Percentiles rank a stretch among this genome's conserved stretches.
phyloP scores from a whole-genome alignment of 2,888 invertebrate genomes.

The Mesorhabditis belari region DNA sequence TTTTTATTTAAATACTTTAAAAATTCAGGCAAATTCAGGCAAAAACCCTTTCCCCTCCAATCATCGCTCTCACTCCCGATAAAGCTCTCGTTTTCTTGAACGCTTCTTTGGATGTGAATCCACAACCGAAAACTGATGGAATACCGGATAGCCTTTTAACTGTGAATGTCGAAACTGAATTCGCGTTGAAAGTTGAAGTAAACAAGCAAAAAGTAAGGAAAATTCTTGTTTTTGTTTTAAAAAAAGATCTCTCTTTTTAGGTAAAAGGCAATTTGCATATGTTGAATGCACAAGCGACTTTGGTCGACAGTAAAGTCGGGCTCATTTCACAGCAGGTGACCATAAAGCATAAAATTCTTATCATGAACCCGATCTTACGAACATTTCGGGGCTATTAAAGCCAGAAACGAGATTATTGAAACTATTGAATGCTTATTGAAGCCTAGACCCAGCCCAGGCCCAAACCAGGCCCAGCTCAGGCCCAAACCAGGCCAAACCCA shows the following conservation, averaged over 20 bases:
- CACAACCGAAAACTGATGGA: conserved; percentile 19
- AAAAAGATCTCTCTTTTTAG: conserved; percentile 3
- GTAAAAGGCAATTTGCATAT: conserved; percentile 43
- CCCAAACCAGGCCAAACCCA: too few species aligned
- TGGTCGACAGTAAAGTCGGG: conserved; percentile 38
- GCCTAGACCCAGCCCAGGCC: too few species aligned
- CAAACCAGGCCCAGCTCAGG: too few species aligned
- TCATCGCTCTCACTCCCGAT: conserved; percentile 35
- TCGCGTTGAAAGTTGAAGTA: conserved; percentile 38
- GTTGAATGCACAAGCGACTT: conserved; percentile 38
- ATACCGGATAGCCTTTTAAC: conserved; percentile 27
- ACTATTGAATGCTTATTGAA: too few species aligned
- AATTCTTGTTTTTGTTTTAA: background rate
- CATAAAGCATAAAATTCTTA: too few species aligned
- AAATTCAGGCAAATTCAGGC: conserved; percentile 26
- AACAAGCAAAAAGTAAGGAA: conserved; percentile 22
- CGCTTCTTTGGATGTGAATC: conserved; percentile 36
- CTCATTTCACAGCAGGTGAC: conserved; percentile 44
- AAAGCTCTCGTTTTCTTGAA: conserved; percentile 39
- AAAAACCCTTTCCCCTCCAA: conserved; percentile 39
- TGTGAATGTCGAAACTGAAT: conserved; percentile 36
- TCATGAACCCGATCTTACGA: too few species aligned
- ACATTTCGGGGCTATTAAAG: too few species aligned
- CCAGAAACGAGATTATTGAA: too few species aligned
- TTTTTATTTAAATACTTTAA: too few species aligned